These are phyloP conservation scores for Noctua janthe DNA, from an alignment of 2,888 invertebrate genomes.

Conservation along the genomic window DNA sequence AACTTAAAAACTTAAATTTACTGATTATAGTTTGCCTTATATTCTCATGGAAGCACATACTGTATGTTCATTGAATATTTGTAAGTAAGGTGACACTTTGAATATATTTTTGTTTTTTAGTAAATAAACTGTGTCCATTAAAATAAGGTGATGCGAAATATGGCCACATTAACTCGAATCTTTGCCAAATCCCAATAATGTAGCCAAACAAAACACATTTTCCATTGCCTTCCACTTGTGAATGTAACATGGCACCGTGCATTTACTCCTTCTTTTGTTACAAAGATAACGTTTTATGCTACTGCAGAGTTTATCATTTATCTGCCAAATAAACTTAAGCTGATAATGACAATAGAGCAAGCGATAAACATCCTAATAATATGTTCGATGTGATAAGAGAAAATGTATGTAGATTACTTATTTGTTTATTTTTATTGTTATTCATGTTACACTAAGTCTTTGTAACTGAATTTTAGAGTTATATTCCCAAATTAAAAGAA, in stretches of 20 bases:
- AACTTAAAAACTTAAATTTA: background rate
- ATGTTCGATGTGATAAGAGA: slow-evolving; percentile 55
- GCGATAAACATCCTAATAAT: slow-evolving; percentile 31
- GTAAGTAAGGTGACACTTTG: background rate
- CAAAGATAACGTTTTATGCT: slow-evolving; percentile 19
- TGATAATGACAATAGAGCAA: slow-evolving; percentile 32
- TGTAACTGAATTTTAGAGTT: slow-evolving; percentile 5
- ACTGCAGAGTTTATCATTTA: slow-evolving; percentile 37
- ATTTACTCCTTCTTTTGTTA: background rate
- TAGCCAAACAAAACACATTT: background rate
- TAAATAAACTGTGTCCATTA: background rate
- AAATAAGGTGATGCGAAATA: background rate
- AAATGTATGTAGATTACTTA: slow-evolving; percentile 34
- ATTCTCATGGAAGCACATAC: background rate
- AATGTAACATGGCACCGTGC: slow-evolving; percentile 3
- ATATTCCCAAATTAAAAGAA: background rate
- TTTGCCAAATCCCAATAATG: background rate
- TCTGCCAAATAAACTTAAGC: slow-evolving; percentile 44
- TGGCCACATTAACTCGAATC: background rate
- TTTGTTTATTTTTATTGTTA: slow-evolving; percentile 53
- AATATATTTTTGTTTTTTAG: background rate
- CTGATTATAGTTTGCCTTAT: background rate
- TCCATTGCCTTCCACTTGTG: slow-evolving; percentile 1
- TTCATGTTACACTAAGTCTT: slow-evolving; percentile 34
- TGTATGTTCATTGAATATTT: background rate